Evolutionary conservation across 2,113 vertebrate species (phyloP), one percentile per base, ranked within the genome.

Genomic region (Pseudorectes ferrugineus): DNA sequence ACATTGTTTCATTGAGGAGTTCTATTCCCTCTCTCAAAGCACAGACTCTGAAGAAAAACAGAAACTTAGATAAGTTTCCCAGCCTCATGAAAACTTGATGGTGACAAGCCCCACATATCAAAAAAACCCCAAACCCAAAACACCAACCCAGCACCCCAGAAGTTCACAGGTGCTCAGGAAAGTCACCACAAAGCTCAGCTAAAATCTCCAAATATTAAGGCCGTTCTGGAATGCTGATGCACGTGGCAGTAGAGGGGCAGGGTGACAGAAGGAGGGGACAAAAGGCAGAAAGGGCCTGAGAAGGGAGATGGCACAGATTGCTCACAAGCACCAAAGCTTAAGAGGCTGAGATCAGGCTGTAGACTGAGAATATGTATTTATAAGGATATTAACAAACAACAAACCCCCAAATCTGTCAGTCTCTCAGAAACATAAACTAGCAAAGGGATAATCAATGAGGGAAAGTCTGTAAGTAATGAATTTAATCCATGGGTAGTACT

Each of bases 131-230:
- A 58, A 65, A 35, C 12, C 5, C 22, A 40, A 49, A 61, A 6
- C 13, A 5, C 3, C 51, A 72, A 0, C 4, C 6, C 52, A 63
- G 42, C 28, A 54, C 2, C 5, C 25, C 14, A 0, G 2, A 83
- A 52, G 23, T 0, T 6, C 6, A 14, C 6, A 36, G 25, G 5
- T n/a, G 17, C 61, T 40, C 29, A 61, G 43, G 45, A 63, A 89
- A 85, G 26, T 10, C 24, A 74, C 19, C 63, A 8, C 1, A 78
- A 42, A 78, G 35, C 18, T 62, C 26, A 16, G 11, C 11, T 43
- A 23, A 33, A 43, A 40, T 8, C 15, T 25, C 36, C 49, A 68
- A 36, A 40, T 24, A 22, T 68, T 5, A 31, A 48, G 26, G 20
- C 28, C 7, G 5, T 5, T 28, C 7, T 66, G 43, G 20, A 63